Percentiles rank a stretch among this genome's conserved stretches.
These are phyloP conservation scores for Galaxea fascicularis DNA, from an alignment of 92 coral and sea anemone genomes.

Conservation along the genomic window DNA sequence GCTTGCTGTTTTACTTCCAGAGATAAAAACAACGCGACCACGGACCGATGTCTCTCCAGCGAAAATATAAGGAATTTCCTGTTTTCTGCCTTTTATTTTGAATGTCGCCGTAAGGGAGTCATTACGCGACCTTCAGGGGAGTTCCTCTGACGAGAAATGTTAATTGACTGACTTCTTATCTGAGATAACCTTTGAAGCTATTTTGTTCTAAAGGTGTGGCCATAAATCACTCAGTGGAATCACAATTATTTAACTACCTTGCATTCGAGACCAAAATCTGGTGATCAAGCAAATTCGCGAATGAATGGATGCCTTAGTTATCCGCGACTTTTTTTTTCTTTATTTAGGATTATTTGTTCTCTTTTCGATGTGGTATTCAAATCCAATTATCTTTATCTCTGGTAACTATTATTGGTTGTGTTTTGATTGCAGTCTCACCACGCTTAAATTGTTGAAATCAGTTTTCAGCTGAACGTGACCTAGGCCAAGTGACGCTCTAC, in stretches of 20 bases:
- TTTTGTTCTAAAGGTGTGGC: neutral
- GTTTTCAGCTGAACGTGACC: slow-evolving; percentile 7
- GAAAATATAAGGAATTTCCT: slow-evolving; percentile 26
- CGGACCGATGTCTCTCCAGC: neutral
- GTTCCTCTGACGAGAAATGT: neutral
- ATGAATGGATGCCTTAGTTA: too few species aligned
- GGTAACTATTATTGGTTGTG: neutral
- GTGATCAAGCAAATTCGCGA: neutral
- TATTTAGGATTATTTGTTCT: neutral
- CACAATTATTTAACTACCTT: neutral
- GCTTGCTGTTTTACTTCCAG: neutral
- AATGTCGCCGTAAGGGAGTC: neutral
- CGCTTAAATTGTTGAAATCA: slow-evolving; percentile 7
- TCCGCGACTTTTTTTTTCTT: neutral
- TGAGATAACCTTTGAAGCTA: neutral
- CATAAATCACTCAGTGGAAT: neutral
- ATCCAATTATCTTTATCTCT: slow-evolving; percentile 18
- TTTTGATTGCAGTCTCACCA: neutral
- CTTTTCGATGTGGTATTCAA: neutral
- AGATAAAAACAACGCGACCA: neutral
- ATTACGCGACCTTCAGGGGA: neutral
- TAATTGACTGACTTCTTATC: slow-evolving; percentile 10
- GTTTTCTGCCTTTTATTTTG: slow-evolving; percentile 34
- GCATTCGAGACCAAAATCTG: neutral
- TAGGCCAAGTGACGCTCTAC: neutral